Percentiles rank a stretch among this genome's conserved stretches.
These are phyloP conservation scores for Cisticola juncidis DNA, from an alignment of 2,113 vertebrate species.

Conservation along the genomic window DNA sequence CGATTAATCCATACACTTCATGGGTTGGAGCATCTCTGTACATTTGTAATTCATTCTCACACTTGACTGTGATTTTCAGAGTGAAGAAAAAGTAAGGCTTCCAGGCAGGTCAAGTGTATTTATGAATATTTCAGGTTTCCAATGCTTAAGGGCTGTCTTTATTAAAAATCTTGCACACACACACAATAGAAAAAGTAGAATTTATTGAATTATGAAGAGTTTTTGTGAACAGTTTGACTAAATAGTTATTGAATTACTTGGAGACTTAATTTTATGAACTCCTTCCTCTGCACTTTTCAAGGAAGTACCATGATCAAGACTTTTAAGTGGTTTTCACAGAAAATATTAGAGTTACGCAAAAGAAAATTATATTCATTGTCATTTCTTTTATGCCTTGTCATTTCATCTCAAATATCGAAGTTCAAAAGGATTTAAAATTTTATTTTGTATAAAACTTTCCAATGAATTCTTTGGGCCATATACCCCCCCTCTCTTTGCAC, in stretches of 20 bases:
- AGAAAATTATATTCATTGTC: neutral
- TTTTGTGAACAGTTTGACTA: neutral
- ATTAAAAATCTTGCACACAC: neutral
- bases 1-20: neutral
- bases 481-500: accelerated
- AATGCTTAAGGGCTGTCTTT: neutral
- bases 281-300: neutral
- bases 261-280: neutral
- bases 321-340: neutral
- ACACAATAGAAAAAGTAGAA: neutral
- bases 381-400: neutral
- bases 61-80: neutral
- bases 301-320: neutral
- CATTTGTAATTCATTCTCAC: neutral
- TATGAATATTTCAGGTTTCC: neutral
- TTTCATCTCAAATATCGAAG: neutral
- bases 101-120: neutral
- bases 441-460: neutral
- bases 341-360: neutral
- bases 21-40: neutral
- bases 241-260: neutral
- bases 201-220: neutral
- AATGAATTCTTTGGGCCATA: neutral
- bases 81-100: neutral
- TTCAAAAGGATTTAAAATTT: neutral